phyloP scores from a whole-genome alignment of 2,113 vertebrate genomes.

The Synchiropus splendidus region DNA sequence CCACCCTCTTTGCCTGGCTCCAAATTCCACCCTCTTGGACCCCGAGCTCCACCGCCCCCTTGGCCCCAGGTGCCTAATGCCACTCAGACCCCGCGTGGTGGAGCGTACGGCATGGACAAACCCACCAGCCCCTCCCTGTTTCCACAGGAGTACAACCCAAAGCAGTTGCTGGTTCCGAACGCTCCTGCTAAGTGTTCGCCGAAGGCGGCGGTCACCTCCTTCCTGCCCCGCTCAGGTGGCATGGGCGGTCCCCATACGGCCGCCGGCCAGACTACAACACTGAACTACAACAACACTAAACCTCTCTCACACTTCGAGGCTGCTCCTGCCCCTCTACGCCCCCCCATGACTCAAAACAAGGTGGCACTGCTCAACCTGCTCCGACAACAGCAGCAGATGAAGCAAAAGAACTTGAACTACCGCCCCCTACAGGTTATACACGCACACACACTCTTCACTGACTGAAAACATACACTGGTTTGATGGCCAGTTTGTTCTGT shows the following conservation, averaged over 20 bases:
- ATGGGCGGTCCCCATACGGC: constrained; percentile 55
- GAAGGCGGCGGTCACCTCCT: constrained; percentile 71
- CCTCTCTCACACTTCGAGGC: constrained; percentile 92
- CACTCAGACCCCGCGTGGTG: constrained; percentile 75
- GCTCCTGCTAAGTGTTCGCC: constrained; percentile 81
- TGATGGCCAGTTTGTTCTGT: background rate
- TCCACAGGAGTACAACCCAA: constrained; percentile 83
- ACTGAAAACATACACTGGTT: too few species aligned
- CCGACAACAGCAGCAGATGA: constrained; percentile 77
- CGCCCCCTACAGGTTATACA: constrained; percentile 74
- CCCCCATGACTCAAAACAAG: constrained; percentile 69
- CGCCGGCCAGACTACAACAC: constrained; percentile 61
- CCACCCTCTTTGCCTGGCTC: constrained; percentile 65
- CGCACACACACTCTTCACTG: background rate
- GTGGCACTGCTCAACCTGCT: constrained; percentile 70
- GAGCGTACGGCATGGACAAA: constrained; percentile 79
- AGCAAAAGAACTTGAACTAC: constrained; percentile 77
- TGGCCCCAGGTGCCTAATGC: constrained; percentile 75
- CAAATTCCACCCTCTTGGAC: constrained; percentile 66
- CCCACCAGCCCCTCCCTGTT: constrained; percentile 81
- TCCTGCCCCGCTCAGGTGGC: constrained; percentile 47
- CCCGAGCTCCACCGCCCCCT: constrained; percentile 57
- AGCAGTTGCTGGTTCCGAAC: constrained; percentile 73
- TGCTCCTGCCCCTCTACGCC: constrained; percentile 54
- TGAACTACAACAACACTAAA: constrained; percentile 89